Percentiles rank a stretch among this genome's conserved stretches.
phyloP scores from a whole-genome alignment of 2,888 invertebrate genomes.

The Rhabditophanes sp. region DNA sequence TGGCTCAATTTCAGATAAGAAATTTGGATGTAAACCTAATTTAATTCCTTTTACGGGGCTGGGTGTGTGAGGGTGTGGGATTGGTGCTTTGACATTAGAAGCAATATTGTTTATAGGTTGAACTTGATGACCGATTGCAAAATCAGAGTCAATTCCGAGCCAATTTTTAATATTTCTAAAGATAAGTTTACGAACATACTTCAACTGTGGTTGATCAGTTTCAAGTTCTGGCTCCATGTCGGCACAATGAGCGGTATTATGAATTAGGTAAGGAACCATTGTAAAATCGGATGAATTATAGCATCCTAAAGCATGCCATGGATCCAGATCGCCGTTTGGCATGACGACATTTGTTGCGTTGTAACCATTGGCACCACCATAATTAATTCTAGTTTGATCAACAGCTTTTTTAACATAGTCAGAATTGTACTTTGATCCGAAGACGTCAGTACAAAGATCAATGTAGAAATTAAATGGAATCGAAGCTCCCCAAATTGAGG shows the following conservation, averaged over 20 bases:
- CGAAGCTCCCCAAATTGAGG: conserved; percentile 23
- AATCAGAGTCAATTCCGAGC: too few species aligned
- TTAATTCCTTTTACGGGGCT: too few species aligned
- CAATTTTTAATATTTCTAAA: too few species aligned
- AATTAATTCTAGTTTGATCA: conserved; percentile 7
- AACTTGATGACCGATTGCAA: too few species aligned
- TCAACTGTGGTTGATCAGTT: conserved; percentile 6
- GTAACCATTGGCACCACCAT: conserved; percentile 10
- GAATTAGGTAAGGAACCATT: conserved; percentile 5
- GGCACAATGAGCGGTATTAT: conserved; percentile 8
- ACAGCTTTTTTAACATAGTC: conserved; percentile 8
- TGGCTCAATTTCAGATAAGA: too few species aligned
- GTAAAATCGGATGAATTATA: conserved; percentile 9
- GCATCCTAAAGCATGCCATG: conserved; percentile 31
- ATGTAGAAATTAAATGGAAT: conserved; percentile 15
- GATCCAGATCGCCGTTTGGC: conserved; percentile 30
- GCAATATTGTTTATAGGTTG: too few species aligned
- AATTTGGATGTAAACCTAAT: too few species aligned
- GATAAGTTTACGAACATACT: too few species aligned
- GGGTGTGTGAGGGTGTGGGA: too few species aligned
- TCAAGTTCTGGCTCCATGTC: conserved; percentile 9
- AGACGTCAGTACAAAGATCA: conserved; percentile 24
- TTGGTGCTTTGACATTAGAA: too few species aligned
- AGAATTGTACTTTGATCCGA: conserved; percentile 11
- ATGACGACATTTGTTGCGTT: conserved; percentile 17